Conservation (phyloP, 2,888 invertebrate genomes). For the Vannuccia rotundouncinata region DNA sequence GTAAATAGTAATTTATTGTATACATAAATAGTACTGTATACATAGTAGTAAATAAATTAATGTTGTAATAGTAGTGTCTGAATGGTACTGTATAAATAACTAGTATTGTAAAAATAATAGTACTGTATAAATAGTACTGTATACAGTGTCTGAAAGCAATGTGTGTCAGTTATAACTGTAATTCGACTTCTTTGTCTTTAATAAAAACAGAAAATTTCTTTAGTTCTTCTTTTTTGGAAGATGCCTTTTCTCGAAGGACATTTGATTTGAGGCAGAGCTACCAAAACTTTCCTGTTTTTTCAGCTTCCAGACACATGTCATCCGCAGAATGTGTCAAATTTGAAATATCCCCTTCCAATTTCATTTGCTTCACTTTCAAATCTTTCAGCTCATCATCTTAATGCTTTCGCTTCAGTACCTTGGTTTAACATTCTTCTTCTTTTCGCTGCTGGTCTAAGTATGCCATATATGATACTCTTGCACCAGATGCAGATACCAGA, state of each 20-base stretch:
- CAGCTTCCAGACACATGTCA: constrained; percentile 26
- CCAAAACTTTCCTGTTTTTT: constrained; percentile 14
- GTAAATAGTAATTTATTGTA: not conserved
- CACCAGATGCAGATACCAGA: constrained; percentile 24
- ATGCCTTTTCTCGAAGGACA: constrained; percentile 17
- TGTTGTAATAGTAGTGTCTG: not conserved
- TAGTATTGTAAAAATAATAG: not conserved
- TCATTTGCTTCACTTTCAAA: constrained; percentile 13
- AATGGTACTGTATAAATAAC: not conserved
- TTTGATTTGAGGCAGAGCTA: constrained; percentile 23
- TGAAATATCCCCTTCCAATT: constrained; percentile 26
- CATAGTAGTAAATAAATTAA: not conserved
- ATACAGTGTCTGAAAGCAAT: not conserved
- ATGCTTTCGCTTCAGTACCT: constrained; percentile 21
- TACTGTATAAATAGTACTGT: not conserved
- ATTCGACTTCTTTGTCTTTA: constrained; percentile 20
- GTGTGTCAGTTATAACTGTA: constrained; percentile 6
- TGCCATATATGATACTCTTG: constrained; percentile 22
- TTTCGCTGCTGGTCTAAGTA: constrained; percentile 11
- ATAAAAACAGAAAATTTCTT: constrained; percentile 13
- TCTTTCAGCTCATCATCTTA: constrained; percentile 21
- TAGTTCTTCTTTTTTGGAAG: constrained; percentile 24
- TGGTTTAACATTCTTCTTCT: constrained; percentile 10
- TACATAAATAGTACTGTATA: not conserved
- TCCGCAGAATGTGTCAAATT: constrained; percentile 7